These are phyloP conservation scores for Clupea harengus DNA, from an alignment of 2,113 vertebrate genomes.

Conservation along the genomic window DNA sequence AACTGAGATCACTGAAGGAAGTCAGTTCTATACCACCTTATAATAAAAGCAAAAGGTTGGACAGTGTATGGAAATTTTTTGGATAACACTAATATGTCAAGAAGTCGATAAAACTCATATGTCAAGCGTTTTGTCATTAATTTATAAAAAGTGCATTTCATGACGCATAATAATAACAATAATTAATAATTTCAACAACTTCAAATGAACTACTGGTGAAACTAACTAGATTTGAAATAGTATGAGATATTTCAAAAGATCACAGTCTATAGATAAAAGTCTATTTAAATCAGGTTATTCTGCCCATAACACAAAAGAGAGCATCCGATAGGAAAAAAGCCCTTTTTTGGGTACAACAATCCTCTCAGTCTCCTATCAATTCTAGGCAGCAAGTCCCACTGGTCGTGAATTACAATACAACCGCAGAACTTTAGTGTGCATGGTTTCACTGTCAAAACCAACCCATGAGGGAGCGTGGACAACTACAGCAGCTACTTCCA, in stretches of 20 bases:
- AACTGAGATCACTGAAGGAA: not conserved
- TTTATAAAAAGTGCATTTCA: not conserved
- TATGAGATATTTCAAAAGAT: not conserved
- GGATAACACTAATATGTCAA: too few relatives aligned
- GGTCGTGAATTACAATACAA: conserved; percentile 7
- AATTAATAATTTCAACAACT: not conserved
- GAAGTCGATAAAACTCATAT: too few relatives aligned
- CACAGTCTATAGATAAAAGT: too few relatives aligned
- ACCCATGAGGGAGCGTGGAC: not conserved
- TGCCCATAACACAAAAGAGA: not conserved
- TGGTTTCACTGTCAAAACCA: not conserved
- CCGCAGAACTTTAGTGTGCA: conserved; percentile 2
- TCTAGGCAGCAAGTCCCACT: not conserved
- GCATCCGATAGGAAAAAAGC: not conserved
- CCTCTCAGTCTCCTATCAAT: not conserved
- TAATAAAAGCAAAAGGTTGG: not conserved
- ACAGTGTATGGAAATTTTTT: not conserved
- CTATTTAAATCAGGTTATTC: not conserved
- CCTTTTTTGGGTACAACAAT: not conserved
- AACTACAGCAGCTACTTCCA: not conserved
- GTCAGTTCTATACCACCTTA: not conserved
- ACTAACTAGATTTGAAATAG: too few relatives aligned
- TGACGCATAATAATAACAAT: not conserved
- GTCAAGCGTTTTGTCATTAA: too few relatives aligned
- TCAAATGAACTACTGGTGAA: not conserved